Conservation (phyloP, 92 coral and sea anemone species). For the Porites evermanni region DNA sequence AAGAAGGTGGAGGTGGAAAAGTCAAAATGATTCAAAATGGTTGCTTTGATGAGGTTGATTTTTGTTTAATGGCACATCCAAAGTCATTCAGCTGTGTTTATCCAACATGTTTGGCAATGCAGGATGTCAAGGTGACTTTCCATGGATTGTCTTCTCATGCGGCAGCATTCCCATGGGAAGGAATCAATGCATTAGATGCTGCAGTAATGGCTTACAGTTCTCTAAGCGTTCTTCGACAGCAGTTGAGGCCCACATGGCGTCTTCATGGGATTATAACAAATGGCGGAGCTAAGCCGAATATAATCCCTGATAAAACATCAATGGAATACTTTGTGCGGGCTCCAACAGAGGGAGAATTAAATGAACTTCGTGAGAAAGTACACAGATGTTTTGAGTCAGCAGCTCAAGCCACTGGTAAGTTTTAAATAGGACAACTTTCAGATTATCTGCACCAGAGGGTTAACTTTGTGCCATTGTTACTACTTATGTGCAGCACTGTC, state of each 20-base stretch:
- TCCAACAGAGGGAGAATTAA: slow-evolving; percentile 78
- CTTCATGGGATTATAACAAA: slow-evolving; percentile 91
- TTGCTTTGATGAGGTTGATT: slow-evolving; percentile 90
- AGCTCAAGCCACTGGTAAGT: slow-evolving; percentile 88
- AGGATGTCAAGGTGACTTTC: slow-evolving; percentile 65
- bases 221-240: slow-evolving; percentile 90
- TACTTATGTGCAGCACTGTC: too few relatives aligned
- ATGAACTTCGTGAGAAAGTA: slow-evolving; percentile 69
- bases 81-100: slow-evolving; percentile 82
- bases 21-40: slow-evolving; percentile 83
- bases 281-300: slow-evolving; percentile 88
- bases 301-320: slow-evolving; percentile 85
- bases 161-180: slow-evolving; percentile 96
- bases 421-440: not conserved
- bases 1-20: slow-evolving; percentile 95
- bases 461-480: too few relatives aligned
- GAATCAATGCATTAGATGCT: slow-evolving; percentile 95
- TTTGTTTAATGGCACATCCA: slow-evolving; percentile 97
- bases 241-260: slow-evolving; percentile 93
- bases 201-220: slow-evolving; percentile 90
- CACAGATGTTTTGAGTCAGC: slow-evolving; percentile 82
- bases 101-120: slow-evolving; percentile 75
- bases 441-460: too few relatives aligned
- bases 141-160: slow-evolving; percentile 91
- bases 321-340: slow-evolving; percentile 77